These are phyloP conservation scores for Linepithema humile DNA, from an alignment of 1,140 invertebrate species.

Conservation along the genomic window DNA sequence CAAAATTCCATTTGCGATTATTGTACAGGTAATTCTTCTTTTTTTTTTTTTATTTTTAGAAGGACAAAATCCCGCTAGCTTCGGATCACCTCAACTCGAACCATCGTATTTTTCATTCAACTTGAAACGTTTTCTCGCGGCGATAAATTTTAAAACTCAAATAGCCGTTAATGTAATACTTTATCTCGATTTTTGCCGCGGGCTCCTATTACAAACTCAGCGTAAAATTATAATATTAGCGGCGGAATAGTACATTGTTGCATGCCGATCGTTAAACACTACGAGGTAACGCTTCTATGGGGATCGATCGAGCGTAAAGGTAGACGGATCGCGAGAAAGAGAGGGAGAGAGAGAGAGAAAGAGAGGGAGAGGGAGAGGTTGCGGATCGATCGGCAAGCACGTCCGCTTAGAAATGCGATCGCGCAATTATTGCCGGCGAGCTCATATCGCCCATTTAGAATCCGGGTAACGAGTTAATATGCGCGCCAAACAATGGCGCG, in stretches of 20 bases:
- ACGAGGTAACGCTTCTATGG: slow-evolving; percentile 40
- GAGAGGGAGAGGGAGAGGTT: background rate
- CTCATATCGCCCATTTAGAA: slow-evolving; percentile 61
- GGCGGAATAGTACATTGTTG: slow-evolving; percentile 42
- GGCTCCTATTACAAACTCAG: slow-evolving; percentile 27
- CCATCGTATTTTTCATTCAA: background rate
- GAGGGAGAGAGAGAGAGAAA: background rate
- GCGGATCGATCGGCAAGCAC: slow-evolving; percentile 50
- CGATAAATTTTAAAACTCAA: slow-evolving; percentile 23
- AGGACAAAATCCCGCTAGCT: too few relatives aligned
- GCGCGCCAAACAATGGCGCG: slow-evolving; percentile 63
- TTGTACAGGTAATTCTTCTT: too few relatives aligned
- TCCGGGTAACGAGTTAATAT: slow-evolving; percentile 70
- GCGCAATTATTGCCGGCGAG: slow-evolving; percentile 53
- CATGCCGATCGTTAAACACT: slow-evolving; percentile 42
- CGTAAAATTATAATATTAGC: slow-evolving; percentile 48
- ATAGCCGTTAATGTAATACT: slow-evolving; percentile 32
- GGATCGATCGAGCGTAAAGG: slow-evolving; percentile 49
- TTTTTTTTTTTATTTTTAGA: too few relatives aligned
- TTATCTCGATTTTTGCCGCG: slow-evolving; percentile 20
- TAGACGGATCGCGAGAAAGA: slow-evolving; percentile 33
- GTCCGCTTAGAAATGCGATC: slow-evolving; percentile 51
- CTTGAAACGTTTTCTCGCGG: background rate
- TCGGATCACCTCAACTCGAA: too few relatives aligned
- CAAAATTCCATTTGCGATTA: too few relatives aligned